These are phyloP conservation scores for Conomelus anceps DNA, from an alignment of 2,888 invertebrate species.

Conservation along the genomic window DNA sequence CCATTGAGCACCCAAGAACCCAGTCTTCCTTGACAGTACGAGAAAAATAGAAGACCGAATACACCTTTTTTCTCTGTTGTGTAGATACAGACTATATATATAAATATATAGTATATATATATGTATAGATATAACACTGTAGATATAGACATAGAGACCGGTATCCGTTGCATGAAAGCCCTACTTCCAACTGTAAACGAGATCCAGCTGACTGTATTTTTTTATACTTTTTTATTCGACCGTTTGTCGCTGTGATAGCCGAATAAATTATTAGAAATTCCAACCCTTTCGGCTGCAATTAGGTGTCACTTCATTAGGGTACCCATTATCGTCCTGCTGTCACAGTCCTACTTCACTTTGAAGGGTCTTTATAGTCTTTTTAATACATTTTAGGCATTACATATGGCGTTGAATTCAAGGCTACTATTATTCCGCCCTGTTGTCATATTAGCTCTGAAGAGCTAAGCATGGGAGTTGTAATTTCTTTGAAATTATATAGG, in stretches of 20 bases:
- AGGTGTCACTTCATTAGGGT: not conserved
- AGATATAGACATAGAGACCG: too few relatives aligned
- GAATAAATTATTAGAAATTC: not conserved
- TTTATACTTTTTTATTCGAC: not conserved
- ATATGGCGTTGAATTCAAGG: not conserved
- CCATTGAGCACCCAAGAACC: not conserved
- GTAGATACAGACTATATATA: too few relatives aligned
- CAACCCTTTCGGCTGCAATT: not conserved
- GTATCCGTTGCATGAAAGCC: not conserved
- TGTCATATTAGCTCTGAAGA: not conserved
- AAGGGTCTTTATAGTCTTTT: not conserved
- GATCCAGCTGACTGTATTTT: not conserved
- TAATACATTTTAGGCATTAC: not conserved
- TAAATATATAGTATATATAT: not conserved
- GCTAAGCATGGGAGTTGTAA: too few relatives aligned
- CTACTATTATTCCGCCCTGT: not conserved
- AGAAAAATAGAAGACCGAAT: not conserved
- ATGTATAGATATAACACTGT: not conserved
- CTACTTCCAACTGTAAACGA: not conserved
- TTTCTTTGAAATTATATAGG: too few relatives aligned
- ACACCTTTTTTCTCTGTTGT: not conserved
- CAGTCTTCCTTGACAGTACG: not conserved
- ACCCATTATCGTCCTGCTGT: not conserved
- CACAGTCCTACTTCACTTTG: not conserved
- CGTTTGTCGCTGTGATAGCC: not conserved